These are phyloP conservation scores for Chiloscyllium plagiosum DNA, from an alignment of 2,113 vertebrate species.

Conservation along the genomic window DNA sequence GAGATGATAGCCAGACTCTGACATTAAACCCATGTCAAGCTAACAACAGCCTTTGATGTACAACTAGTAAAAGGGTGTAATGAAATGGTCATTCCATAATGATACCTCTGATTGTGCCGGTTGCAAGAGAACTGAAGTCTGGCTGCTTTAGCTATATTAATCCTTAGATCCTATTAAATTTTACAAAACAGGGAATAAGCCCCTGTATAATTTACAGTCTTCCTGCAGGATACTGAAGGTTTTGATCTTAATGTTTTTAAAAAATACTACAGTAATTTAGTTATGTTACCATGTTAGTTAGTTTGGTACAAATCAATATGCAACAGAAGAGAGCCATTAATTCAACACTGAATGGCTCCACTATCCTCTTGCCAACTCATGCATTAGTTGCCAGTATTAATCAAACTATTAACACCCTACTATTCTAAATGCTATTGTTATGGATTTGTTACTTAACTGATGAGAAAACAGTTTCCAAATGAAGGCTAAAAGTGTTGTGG, in stretches of 20 bases:
- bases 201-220: conserved; percentile 4
- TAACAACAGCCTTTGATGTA: not conserved
- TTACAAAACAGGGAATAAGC: not conserved
- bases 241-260: not conserved
- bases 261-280: not conserved
- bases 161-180: not conserved
- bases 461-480: not conserved
- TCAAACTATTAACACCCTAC: conserved; percentile 13
- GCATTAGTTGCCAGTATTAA: conserved; percentile 17
- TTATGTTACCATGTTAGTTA: not conserved
- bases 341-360: not conserved
- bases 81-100: conserved; percentile 2
- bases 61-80: not conserved
- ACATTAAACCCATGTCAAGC: not conserved
- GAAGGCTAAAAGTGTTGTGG: not conserved
- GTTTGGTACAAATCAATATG: not conserved
- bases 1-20: not conserved
- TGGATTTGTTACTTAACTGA: conserved; percentile 17
- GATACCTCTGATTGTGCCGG: not conserved
- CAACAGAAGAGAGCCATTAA: conserved; percentile 11
- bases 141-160: not conserved
- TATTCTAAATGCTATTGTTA: conserved; percentile 11
- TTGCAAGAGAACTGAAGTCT: conserved; percentile 16
- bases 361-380: conserved; percentile 3
- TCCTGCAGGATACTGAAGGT: conserved; percentile 18